Evolutionary conservation across 2,113 vertebrate genomes (phyloP), one percentile per base, ranked within the genome.

Genomic region (Aleadryas rufinucha): DNA sequence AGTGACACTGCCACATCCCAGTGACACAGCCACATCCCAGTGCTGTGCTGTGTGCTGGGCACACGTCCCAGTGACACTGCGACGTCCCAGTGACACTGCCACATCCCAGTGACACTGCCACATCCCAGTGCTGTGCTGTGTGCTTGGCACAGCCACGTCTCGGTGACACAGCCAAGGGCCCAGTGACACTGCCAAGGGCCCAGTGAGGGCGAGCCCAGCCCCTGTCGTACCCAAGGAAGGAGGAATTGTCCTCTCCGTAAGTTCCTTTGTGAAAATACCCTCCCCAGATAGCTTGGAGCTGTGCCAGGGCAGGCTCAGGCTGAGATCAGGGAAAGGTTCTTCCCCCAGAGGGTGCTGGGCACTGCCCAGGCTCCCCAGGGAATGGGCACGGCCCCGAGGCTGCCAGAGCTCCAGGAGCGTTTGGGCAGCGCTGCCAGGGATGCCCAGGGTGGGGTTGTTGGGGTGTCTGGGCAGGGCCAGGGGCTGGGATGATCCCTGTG

Each of bases 231-330:
- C 30, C 10, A 8, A 4, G 39, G 18, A 10, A 59, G 44, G 30
- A 59, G 50, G 18, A 64, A 4, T 4, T 31, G 4, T n/a, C 27
- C 33, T 54, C 9, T 28, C n/a, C 3, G 0, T 18, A 2, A 66
- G 10, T 10, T 44, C 27, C 47, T 6, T 15, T 12, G 23, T 18
- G 9, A 41, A 64, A 24, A 64, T 15, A 16, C 5, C 57, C 39
- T 35, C 23, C 64, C 50, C 57, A 24, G 17, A 70, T 1, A 16
- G 13, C 59, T 17, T 13, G 75, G 47, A 6, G 2, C 59, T 42
- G 45, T 2, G 23, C 2, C 59, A 33, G 35, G 30, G 10, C n/a
- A 10, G 13, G 23, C 0, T 41, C 17, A 22, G 59, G 37, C 10
- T 63, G 75, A 33, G 2, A 3, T 5, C 11, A 49, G 44, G 37